Evolutionary conservation across 1,140 invertebrate genomes (phyloP), one percentile per base, ranked within the genome.

Genomic region (Prorops nasuta): DNA sequence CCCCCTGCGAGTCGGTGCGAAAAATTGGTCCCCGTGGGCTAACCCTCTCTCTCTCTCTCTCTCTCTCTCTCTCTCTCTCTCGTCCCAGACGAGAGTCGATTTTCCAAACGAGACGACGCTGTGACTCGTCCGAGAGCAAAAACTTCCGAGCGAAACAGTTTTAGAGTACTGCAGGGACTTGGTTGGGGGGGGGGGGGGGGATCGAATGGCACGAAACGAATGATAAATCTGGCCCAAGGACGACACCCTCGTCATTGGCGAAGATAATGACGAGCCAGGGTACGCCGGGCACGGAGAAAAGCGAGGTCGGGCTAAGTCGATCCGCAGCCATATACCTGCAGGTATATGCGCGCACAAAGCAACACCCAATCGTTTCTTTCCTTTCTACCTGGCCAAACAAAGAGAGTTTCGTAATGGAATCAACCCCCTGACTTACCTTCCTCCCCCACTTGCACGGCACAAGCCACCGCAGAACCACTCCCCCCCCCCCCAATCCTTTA

Each of bases 191-290:
- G n/a, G n/a, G n/a, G n/a, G n/a, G n/a, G n/a, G n/a, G n/a, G n/a
- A n/a, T n/a, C 50, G 16, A 48, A 16, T 21, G 44, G 14, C 36
- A 19, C 48, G 32, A 41, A 35, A 46, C 56, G 53, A 58, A 58
- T 60, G 52, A 63, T 63, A 60, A 63, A 63, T 64, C 49, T 58
- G 51, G 44, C 54, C 52, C 57, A 63, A 60, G 60, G 57, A 60
- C 56, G 56, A 61, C 60, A 64, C 60, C 53, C 53, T 60, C 60
- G 54, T 64, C 61, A 64, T 50, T 55, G 49, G 44, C 48, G 43
- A 44, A 60, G 60, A 63, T 63, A 64, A 64, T 64, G 49, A 55
- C 58, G 44, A 48, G 49, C 49, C 46, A 45, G 40, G n/a, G n/a
- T n/a, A n/a, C n/a, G n/a, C n/a, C 39, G 44, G 49, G 51, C 44